Conservation (phyloP, 2,113 vertebrate species). For the Rhynchomys soricoides region DNA sequence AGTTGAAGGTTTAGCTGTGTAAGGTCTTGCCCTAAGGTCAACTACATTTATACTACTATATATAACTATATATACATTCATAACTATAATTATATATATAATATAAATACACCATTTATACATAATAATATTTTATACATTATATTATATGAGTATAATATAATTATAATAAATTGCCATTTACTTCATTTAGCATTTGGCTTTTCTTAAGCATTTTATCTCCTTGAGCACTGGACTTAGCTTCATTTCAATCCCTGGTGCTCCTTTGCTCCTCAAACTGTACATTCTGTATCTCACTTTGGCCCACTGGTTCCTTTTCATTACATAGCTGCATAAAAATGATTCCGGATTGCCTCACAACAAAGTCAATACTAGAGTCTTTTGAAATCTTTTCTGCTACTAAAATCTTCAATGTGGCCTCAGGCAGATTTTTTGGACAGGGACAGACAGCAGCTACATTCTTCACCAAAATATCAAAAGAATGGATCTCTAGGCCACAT, state of each 20-base stretch:
- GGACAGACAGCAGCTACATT: background rate
- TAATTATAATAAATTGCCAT: too few relatives aligned
- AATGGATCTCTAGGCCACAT: background rate
- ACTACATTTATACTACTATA: too few relatives aligned
- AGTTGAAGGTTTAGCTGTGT: background rate
- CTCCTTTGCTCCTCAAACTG: background rate
- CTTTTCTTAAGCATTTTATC: background rate
- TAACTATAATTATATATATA: too few relatives aligned
- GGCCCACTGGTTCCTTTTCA: background rate
- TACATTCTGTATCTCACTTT: background rate
- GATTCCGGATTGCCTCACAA: background rate
- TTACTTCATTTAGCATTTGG: background rate
- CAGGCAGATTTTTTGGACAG: background rate
- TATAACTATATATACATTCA: too few relatives aligned
- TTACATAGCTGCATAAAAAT: background rate
- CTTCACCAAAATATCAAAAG: background rate
- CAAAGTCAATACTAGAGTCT: background rate
- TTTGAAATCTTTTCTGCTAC: background rate
- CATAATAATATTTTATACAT: too few relatives aligned
- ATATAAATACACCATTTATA: too few relatives aligned
- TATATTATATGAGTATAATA: too few relatives aligned
- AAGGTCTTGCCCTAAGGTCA: background rate
- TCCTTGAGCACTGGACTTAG: background rate
- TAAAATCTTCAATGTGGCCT: background rate
- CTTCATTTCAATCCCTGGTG: background rate